Evolutionary conservation across 2,113 vertebrate species (phyloP).

Genomic region (Ia io): DNA sequence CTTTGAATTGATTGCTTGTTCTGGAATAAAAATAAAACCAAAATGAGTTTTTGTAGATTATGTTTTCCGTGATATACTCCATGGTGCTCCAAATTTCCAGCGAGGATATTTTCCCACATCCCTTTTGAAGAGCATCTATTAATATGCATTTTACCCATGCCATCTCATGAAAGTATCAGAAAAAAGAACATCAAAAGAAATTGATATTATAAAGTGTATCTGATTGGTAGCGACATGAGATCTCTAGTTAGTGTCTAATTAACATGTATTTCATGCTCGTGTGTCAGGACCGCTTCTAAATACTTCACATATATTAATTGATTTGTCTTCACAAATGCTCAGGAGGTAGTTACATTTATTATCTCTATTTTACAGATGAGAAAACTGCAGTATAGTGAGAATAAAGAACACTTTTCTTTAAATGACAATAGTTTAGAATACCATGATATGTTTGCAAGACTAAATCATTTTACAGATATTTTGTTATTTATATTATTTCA

Average conservation of each 20-base stretch:
- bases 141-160: background rate
- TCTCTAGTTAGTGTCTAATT: background rate
- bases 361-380: background rate
- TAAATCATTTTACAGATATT: background rate
- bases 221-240: background rate
- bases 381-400: background rate
- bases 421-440: background rate
- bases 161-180: background rate
- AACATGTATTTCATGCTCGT: background rate
- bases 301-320: background rate
- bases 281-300: background rate
- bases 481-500: background rate
- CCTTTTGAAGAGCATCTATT: background rate
- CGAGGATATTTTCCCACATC: background rate
- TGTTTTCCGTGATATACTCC: background rate
- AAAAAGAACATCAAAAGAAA: slow-evolving; percentile 17
- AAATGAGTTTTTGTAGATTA: background rate
- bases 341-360: background rate
- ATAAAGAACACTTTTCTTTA: background rate
- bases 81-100: background rate
- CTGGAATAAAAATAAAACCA: slow-evolving; percentile 3
- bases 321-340: background rate
- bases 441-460: background rate
- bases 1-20: background rate
- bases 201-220: background rate